A percentile compares a stretch with the other conserved stretches of the same genome.
Evolutionary conservation across 2,797 vertebrate genomes (phyloP).

Genomic region (Peromyscus aztecus): DNA sequence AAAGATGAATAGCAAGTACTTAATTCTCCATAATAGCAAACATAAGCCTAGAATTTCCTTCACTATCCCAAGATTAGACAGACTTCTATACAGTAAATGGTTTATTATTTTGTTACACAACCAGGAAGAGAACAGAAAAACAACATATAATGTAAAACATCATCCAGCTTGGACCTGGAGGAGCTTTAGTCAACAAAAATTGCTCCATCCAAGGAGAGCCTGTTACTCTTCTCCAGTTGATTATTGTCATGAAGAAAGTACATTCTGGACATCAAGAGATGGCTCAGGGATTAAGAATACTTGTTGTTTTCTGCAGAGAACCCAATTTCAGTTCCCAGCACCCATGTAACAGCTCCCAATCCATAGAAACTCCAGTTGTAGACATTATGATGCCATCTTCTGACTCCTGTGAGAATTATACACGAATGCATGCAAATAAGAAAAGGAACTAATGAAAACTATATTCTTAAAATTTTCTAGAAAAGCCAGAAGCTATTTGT

Average conservation of each 20-base stretch:
- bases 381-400: too few species aligned
- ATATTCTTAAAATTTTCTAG: background rate
- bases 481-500: background rate
- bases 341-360: background rate
- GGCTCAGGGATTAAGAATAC: background rate
- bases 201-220: too few species aligned
- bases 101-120: background rate
- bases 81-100: background rate
- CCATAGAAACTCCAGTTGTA: background rate
- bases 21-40: background rate
- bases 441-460: background rate
- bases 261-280: background rate
- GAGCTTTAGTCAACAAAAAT: too few species aligned
- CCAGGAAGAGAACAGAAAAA: background rate
- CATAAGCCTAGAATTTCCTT: background rate
- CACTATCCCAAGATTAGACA: background rate
- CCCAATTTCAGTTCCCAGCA: background rate
- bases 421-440: background rate
- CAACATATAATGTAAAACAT: background rate
- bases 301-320: background rate
- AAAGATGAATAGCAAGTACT: background rate
- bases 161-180: background rate
- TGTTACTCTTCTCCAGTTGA: too few species aligned
- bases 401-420: background rate
- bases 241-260: background rate